Evolutionary conservation across 1,140 invertebrate genomes (phyloP).

Genomic region (Euglossa dilemma): DNA sequence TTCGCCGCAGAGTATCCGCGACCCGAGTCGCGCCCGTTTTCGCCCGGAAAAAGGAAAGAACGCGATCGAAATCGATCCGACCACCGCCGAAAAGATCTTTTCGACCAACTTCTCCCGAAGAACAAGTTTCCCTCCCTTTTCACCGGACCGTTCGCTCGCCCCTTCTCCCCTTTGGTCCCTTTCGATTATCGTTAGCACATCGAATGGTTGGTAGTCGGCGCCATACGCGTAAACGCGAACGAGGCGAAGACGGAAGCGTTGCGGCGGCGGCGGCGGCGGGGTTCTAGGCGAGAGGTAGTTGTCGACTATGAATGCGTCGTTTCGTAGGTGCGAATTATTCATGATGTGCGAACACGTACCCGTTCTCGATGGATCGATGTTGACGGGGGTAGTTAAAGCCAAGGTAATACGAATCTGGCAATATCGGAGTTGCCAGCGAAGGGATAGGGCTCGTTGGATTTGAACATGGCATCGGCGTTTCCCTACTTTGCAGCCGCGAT

Average conservation of each 20-base stretch:
- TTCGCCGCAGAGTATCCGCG: conserved; percentile 12
- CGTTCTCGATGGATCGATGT: conserved; percentile 46
- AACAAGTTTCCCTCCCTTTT: conserved; percentile 5
- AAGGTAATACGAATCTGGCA: conserved; percentile 46
- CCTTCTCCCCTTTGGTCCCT: not conserved
- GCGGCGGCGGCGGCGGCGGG: no score
- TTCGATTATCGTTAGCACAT: no score
- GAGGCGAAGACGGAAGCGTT: not conserved
- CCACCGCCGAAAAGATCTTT: not conserved
- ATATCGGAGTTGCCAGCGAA: conserved; percentile 15
- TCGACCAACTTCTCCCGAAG: not conserved
- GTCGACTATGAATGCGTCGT: conserved; percentile 30
- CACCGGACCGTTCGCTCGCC: no score
- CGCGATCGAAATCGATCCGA: not conserved
- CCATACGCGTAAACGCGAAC: not conserved
- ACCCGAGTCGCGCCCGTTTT: conserved; percentile 21
- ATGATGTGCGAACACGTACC: conserved; percentile 31
- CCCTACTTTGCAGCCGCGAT: conserved; percentile 20
- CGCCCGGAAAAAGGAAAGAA: not conserved
- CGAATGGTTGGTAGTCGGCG: not conserved
- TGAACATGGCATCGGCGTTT: conserved; percentile 38
- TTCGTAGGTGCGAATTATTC: conserved; percentile 40
- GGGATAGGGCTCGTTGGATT: conserved; percentile 18
- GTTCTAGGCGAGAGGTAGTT: not conserved
- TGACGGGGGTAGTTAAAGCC: conserved; percentile 44